Base-by-base conservation (phyloP, 2,888 invertebrate species). In the Xanthorhoe designata region DNA sequence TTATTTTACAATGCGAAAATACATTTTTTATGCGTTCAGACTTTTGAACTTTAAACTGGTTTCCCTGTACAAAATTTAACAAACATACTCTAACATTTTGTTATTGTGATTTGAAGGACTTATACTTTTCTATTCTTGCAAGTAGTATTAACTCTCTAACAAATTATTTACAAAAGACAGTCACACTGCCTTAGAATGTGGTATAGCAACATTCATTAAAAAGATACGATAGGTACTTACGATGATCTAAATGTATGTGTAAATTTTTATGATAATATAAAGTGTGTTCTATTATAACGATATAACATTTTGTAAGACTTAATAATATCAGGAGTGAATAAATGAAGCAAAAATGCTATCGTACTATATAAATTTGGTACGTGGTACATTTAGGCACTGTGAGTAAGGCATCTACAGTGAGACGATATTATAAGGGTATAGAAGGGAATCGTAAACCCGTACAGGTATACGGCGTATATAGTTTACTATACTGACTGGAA, bases 371-470 rank as follows among this genome's bases (percentile, higher is more conserved):
- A 91, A 90, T 90, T 90, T 91, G 89, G 86, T 91, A 91, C 83
- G 90, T 89, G 90, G 90, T 92, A 92, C 85, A 91, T 86, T 87
- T 94, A 96, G 96, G 96, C 96, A 96, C 96, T 96, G 96, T 96
- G 95, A 96, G 95, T 96, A 96, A 96, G 96, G 96, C 96, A 96
- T 94, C 96, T 96, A 96, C 96, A 96, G 95, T 96, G 96, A 95
- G 93, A 92, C 92, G 95, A 95, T 94, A 17, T 47, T 47, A 94
- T 94, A 90, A 82, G 78, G 74, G 80, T 75, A 76, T 55, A 72
- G 71, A 66, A 38, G 55, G 49, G 57, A 47, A 68, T 61, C 69
- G 70, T 61, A 59, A 72, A 68, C 66, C 71, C 45, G 52, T 3
- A 7, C 4, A 58, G 1, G 13, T n/a, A 24, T 19, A 55, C 42